These are phyloP conservation scores for Tenodera sinensis DNA, from an alignment of 2,888 invertebrate genomes.

Conservation along the genomic window DNA sequence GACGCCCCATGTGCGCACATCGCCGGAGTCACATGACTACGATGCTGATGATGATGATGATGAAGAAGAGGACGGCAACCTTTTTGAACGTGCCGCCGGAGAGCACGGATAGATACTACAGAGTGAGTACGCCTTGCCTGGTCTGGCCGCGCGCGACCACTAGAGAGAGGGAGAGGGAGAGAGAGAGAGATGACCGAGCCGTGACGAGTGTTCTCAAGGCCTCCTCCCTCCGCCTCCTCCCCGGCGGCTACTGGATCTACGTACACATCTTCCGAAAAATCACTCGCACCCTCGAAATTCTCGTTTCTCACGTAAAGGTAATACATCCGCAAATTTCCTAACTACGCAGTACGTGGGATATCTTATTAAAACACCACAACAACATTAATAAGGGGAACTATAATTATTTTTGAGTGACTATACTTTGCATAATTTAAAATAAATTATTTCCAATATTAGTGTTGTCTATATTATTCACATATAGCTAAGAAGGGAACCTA, in stretches of 20 bases:
- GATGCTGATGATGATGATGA: background rate
- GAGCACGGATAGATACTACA: background rate
- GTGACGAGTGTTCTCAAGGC: background rate
- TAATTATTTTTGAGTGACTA: no score
- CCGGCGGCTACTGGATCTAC: background rate
- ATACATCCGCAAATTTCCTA: no score
- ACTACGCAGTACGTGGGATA: no score
- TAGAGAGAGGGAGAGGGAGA: background rate
- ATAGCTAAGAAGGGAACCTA: no score
- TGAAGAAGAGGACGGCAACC: background rate
- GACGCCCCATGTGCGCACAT: background rate
- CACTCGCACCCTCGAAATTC: background rate
- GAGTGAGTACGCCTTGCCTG: background rate
- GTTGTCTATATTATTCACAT: no score
- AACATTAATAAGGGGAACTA: no score
- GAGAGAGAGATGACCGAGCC: background rate
- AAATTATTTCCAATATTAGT: no score
- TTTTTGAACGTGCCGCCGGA: background rate
- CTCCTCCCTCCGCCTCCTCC: background rate
- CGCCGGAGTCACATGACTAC: background rate
- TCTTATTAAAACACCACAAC: no score
- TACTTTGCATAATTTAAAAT: no score
- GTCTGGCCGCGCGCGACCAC: background rate
- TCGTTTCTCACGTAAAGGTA: no score
- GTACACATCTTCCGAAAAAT: background rate